A percentile compares a stretch with the other conserved stretches of the same genome.
Conservation (phyloP, 2,797 vertebrate genomes). For the Crocodylus rhombifer region DNA sequence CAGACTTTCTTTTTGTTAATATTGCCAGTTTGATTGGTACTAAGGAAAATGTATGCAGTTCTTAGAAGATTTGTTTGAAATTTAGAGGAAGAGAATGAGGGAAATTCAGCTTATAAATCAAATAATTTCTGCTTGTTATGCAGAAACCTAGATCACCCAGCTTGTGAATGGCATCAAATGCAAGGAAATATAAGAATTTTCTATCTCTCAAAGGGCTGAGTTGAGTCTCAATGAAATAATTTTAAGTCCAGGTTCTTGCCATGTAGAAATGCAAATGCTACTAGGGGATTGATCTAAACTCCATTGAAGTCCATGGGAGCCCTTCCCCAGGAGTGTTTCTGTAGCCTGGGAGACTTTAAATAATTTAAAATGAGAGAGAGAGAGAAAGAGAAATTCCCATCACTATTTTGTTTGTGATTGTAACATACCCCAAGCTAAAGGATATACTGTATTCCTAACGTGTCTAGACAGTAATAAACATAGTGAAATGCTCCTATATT, state of each 20-base stretch:
- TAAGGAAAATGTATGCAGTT: neutral
- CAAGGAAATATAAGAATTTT: rapidly evolving
- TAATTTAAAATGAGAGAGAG: neutral
- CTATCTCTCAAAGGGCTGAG: neutral
- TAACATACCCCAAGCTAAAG: rapidly evolving
- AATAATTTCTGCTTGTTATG: neutral
- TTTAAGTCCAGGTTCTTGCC: neutral
- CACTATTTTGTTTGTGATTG: neutral
- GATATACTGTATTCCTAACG: neutral
- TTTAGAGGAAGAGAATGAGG: neutral
- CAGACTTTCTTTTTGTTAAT: neutral
- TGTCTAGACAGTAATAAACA: neutral
- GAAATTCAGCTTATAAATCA: neutral
- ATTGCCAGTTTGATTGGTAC: neutral
- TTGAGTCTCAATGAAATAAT: neutral
- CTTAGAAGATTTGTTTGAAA: neutral
- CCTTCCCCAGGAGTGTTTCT: neutral
- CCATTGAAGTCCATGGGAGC: neutral
- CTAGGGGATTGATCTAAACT: neutral
- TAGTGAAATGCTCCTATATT: neutral
- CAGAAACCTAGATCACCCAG: neutral
- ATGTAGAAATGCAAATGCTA: neutral
- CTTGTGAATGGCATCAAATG: neutral
- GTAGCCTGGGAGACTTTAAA: neutral
- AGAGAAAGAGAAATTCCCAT: neutral